These are phyloP conservation scores for Tipula confusa DNA, from an alignment of 2,888 invertebrate genomes.

Conservation along the genomic window DNA sequence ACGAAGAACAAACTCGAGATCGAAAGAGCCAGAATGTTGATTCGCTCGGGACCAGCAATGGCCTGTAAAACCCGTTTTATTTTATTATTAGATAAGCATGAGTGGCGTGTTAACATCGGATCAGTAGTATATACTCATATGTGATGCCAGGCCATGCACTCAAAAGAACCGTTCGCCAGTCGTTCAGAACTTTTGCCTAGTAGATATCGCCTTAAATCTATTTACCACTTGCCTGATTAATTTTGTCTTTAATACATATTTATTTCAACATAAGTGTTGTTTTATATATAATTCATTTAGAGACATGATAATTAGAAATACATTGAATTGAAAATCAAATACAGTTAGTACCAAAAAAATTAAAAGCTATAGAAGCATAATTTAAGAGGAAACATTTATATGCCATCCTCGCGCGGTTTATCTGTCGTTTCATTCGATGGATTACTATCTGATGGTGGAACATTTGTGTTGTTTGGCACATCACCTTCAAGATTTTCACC, in stretches of 20 bases:
- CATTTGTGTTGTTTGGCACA: not conserved
- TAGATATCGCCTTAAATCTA: too few relatives aligned
- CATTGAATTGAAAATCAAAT: not conserved
- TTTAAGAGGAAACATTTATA: not conserved
- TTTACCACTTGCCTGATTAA: too few relatives aligned
- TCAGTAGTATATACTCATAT: too few relatives aligned
- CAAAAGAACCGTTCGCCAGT: too few relatives aligned
- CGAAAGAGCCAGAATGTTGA: too few relatives aligned
- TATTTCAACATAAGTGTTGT: not conserved
- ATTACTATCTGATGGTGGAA: not conserved
- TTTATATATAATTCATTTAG: not conserved
- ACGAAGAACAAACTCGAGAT: too few relatives aligned
- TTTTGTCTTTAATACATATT: not conserved
- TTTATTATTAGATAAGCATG: too few relatives aligned
- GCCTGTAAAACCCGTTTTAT: too few relatives aligned
- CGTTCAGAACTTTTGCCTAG: too few relatives aligned
- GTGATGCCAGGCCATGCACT: too few relatives aligned
- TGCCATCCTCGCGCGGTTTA: not conserved
- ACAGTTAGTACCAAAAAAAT: constrained; percentile 5
- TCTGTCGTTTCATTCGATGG: not conserved
- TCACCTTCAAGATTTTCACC: not conserved
- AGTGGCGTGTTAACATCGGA: too few relatives aligned
- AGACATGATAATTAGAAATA: not conserved
- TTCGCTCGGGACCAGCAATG: too few relatives aligned
- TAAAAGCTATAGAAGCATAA: not conserved